phyloP scores from a whole-genome alignment of 2,797 vertebrate genomes.

The Pipistrellus pipistrellus region DNA sequence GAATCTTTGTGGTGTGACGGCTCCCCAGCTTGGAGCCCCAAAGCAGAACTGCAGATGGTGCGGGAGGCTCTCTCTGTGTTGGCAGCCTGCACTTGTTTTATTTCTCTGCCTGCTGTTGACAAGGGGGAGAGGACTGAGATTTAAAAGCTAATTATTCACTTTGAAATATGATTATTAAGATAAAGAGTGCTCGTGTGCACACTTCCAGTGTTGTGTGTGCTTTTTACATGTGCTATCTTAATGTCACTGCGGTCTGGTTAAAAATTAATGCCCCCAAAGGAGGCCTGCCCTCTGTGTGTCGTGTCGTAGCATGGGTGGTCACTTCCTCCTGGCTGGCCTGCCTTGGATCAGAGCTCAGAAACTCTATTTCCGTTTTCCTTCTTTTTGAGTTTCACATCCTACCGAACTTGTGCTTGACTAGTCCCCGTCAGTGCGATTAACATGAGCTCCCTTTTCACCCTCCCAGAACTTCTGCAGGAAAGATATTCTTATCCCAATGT shows the following conservation, averaged over 20 bases:
- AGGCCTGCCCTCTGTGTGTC: background rate
- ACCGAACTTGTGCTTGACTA: background rate
- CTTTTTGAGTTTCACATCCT: background rate
- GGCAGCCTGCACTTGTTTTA: background rate
- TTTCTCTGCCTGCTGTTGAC: background rate
- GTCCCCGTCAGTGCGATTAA: background rate
- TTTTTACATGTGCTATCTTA: slow-evolving; percentile 9
- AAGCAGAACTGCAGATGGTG: slow-evolving; percentile 24
- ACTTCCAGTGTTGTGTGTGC: background rate
- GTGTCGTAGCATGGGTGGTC: background rate
- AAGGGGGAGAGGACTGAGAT: background rate
- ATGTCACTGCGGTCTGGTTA: background rate
- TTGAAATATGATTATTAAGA: slow-evolving; percentile 51
- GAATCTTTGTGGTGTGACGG: background rate
- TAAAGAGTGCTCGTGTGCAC: background rate
- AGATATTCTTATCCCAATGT: background rate
- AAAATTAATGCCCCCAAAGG: background rate
- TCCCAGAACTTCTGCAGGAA: background rate
- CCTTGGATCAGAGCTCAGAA: background rate
- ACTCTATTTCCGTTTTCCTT: background rate
- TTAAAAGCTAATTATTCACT: slow-evolving; percentile 19
- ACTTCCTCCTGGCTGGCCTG: background rate
- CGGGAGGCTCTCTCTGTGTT: slow-evolving; percentile 28
- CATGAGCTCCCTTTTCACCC: background rate
- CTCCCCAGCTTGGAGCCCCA: slow-evolving; percentile 15